phyloP scores from a whole-genome alignment of 2,113 vertebrate genomes.

The Cepphus grylle region DNA sequence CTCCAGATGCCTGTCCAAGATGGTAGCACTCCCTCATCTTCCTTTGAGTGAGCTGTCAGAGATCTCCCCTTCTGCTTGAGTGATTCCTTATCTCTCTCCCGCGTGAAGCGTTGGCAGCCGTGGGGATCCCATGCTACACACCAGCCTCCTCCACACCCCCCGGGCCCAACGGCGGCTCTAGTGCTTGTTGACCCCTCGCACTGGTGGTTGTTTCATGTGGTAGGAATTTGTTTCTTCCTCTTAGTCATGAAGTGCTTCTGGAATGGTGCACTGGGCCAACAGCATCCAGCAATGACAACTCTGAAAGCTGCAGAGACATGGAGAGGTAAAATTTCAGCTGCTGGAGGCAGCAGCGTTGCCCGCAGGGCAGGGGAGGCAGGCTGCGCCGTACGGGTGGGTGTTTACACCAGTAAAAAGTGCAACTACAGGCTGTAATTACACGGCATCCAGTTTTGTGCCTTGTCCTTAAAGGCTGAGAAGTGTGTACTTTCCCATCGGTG shows the following conservation, averaged over 20 bases:
- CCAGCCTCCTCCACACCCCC: background rate
- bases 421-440: background rate
- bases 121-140: background rate
- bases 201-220: background rate
- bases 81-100: background rate
- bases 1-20: background rate
- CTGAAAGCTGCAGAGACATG: background rate
- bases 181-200: background rate
- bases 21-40: background rate
- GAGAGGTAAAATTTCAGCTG: background rate
- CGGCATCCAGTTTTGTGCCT: background rate
- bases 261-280: background rate
- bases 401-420: background rate
- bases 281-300: background rate
- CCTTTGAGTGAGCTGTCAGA: background rate
- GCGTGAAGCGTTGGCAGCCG: background rate
- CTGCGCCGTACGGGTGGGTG: rapidly evolving
- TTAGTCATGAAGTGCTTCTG: background rate
- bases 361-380: rapidly evolving
- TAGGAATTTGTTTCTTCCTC: background rate
- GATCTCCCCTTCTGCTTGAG: background rate
- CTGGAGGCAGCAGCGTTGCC: background rate
- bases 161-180: background rate
- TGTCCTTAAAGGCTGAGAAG: background rate
- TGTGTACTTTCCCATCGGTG: rapidly evolving